A percentile compares a stretch with the other conserved stretches of the same genome.
phyloP scores from a whole-genome alignment of 1,140 invertebrate species.

The Pararge aegeria region DNA sequence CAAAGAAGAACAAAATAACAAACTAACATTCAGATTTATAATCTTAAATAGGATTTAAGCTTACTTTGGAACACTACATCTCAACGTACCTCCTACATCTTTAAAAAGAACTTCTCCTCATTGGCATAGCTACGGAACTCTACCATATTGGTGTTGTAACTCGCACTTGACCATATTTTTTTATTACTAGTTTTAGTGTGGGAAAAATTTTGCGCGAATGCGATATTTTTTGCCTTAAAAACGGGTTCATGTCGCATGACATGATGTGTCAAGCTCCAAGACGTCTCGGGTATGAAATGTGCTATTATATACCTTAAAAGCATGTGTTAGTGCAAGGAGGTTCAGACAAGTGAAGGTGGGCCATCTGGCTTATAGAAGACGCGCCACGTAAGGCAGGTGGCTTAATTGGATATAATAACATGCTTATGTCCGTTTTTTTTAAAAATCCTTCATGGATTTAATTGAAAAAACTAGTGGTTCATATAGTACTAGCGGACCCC shows the following conservation, averaged over 20 bases:
- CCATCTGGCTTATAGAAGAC: not conserved
- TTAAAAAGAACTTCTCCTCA: no score
- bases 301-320: not conserved
- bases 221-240: slow-evolving; percentile 32
- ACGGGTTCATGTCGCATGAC: slow-evolving; percentile 37
- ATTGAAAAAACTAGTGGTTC: no score
- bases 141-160: no score
- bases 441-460: no score
- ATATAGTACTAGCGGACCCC: no score
- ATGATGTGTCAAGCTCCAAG: slow-evolving; percentile 22
- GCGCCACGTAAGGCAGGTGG: not conserved
- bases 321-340: not conserved
- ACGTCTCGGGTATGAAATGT: not conserved
- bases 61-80: no score
- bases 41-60: no score
- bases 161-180: not conserved
- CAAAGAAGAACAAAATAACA: no score
- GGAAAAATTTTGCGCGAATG: slow-evolving; percentile 40
- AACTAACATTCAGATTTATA: no score
- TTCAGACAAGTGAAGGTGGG: not conserved
- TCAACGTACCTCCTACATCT: no score
- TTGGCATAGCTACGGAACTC: no score
- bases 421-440: not conserved
- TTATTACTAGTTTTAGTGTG: slow-evolving; percentile 40
- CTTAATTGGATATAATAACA: not conserved